phyloP scores from a whole-genome alignment of 2,888 invertebrate species.

The Drosophila monieri region DNA sequence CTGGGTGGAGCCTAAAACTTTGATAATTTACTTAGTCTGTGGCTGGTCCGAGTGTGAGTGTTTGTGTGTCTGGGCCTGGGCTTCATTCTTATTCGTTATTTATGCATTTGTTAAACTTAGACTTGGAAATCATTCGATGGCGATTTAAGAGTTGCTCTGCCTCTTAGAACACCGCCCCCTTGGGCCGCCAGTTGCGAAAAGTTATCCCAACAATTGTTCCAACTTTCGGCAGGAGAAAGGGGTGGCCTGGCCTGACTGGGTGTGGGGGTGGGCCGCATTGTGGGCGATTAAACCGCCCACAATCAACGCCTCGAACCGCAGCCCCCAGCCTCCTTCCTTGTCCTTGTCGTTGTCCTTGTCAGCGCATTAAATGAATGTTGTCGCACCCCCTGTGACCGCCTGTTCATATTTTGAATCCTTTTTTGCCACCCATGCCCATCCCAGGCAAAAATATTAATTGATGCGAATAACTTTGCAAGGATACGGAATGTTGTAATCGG shows the following conservation, averaged over 20 bases:
- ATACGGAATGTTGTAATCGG: not conserved
- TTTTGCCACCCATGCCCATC: not conserved
- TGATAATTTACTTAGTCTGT: constrained; percentile 47
- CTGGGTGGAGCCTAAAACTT: constrained; percentile 55
- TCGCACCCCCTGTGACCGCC: constrained; percentile 14
- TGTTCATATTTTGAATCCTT: constrained; percentile 11
- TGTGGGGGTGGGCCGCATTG: constrained; percentile 20
- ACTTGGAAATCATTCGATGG: constrained; percentile 43
- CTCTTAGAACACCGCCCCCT: constrained; percentile 11
- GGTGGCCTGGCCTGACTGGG: not conserved
- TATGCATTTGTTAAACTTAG: constrained; percentile 47
- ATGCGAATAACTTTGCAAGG: not conserved
- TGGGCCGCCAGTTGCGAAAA: constrained; percentile 11
- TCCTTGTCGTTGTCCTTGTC: constrained; percentile 23
- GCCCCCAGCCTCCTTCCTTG: constrained; percentile 18
- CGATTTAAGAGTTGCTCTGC: constrained; percentile 33
- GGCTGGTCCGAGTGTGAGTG: constrained; percentile 6
- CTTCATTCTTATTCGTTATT: constrained; percentile 44
- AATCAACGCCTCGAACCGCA: constrained; percentile 24
- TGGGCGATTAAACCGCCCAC: constrained; percentile 37
- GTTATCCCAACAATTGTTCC: constrained; percentile 29
- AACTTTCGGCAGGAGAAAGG: not conserved
- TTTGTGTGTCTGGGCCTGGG: constrained; percentile 14
- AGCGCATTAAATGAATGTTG: constrained; percentile 42
- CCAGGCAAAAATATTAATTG: not conserved